Percentiles rank a stretch among this genome's conserved stretches.
Evolutionary conservation across 2,113 vertebrate genomes (phyloP).

Genomic region (Sinosuthora webbiana): DNA sequence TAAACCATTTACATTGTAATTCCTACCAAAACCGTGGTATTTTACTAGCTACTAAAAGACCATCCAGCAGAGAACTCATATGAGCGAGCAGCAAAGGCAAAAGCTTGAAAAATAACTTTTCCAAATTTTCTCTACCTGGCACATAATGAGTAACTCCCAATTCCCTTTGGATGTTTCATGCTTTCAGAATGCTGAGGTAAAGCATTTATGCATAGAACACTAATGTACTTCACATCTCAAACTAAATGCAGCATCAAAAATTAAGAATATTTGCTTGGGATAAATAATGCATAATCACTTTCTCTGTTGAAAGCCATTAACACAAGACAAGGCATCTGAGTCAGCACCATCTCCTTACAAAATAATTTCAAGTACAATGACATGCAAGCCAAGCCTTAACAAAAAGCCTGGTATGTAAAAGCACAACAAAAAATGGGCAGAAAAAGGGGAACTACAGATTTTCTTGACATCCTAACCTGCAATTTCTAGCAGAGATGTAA

Average conservation of each 20-base stretch:
- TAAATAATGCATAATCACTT: not conserved
- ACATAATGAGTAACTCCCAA: not conserved
- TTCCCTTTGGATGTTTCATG: not conserved
- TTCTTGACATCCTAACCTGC: not conserved
- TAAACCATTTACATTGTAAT: not conserved
- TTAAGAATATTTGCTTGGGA: not conserved
- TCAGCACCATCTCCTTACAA: not conserved
- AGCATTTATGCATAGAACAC: not conserved
- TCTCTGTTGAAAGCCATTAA: not conserved
- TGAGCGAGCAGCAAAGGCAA: not conserved
- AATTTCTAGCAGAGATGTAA: not conserved
- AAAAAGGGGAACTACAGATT: not conserved
- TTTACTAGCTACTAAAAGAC: not conserved
- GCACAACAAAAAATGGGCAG: not conserved
- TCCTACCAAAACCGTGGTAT: not conserved
- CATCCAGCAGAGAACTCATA: not conserved
- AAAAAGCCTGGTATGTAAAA: rapidly evolving
- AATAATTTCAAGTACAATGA: not conserved
- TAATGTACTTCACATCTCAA: not conserved
- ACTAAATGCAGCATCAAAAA: not conserved
- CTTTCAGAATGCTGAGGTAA: not conserved
- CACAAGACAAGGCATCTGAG: not conserved
- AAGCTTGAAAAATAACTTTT: not conserved
- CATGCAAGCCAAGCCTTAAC: not conserved
- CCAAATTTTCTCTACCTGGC: not conserved